Evolutionary conservation across 1,140 invertebrate species (phyloP).

Genomic region (Platyura marginata): DNA sequence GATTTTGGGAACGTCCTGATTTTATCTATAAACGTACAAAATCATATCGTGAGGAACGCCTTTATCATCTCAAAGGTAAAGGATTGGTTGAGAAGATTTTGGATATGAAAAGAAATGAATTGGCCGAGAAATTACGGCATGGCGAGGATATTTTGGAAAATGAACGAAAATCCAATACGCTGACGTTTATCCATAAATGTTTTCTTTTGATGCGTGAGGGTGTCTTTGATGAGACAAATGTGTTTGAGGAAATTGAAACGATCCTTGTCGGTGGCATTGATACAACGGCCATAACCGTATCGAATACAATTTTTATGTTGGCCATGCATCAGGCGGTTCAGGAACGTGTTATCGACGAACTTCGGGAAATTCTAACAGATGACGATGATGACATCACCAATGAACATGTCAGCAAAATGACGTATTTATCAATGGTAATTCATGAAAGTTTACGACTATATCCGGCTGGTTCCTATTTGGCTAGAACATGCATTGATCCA

Average conservation of each 20-base stretch:
- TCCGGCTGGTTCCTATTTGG: slow-evolving; percentile 6
- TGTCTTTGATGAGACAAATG: slow-evolving; percentile 30
- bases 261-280: slow-evolving; percentile 62
- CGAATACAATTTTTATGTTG: slow-evolving; percentile 37
- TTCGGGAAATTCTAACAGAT: slow-evolving; percentile 3
- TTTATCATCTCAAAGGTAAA: not conserved
- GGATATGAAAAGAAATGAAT: not conserved
- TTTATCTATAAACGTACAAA: no score
- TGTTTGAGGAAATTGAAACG: slow-evolving; percentile 56
- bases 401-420: slow-evolving; percentile 3
- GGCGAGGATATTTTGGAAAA: not conserved
- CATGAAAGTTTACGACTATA: slow-evolving; percentile 9
- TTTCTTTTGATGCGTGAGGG: slow-evolving; percentile 10
- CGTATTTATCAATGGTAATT: slow-evolving; percentile 8
- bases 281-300: slow-evolving; percentile 42
- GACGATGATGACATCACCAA: not conserved
- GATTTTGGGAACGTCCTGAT: no score
- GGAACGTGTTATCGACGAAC: slow-evolving; percentile 23
- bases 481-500: slow-evolving; percentile 6
- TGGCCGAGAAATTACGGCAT: not conserved
- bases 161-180: not conserved
- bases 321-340: slow-evolving; percentile 40
- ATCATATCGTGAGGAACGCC: no score
- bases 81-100: not conserved
- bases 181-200: not conserved